Evolutionary conservation across 2,888 invertebrate species (phyloP), one percentile per base, ranked within the genome.

Genomic region (Acronicta alni): DNA sequence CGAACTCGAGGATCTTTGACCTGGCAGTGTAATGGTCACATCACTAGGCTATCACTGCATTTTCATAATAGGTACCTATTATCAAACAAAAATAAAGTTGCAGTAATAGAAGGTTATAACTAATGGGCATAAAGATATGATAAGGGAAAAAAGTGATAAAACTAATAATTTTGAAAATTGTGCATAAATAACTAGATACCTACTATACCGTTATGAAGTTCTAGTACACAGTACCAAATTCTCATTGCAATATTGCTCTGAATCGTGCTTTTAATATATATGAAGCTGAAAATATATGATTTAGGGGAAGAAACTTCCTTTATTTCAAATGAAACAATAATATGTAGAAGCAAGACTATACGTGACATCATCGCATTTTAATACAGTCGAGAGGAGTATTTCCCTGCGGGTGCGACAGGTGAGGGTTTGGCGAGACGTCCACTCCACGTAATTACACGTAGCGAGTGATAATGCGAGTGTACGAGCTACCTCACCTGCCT

Each of bases 391-490:
- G 61, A 58, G 60, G 72, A 61, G 67, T 77, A 81, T 83, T 83
- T 84, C 80, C 84, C 59, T 46, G 71, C 67, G 81, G 72, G 62
- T 54, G 61, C 52, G 55, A 54, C 39, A 48, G 62, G 23, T 17
- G n/a, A 61, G 46, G 37, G 49, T 51, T 55, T 20, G 41, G 56
- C 44, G 54, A 57, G 47, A 60, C 67, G 79, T 77, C 80, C 82
- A 83, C 81, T 85, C 68, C 72, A 62, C 67, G 77, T 85, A 84
- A 87, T 87, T 84, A 86, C 80, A 65, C 53, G 65, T 38, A 38
- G 55, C 67, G 72, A 78, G 76, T 70, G 67, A 63, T 67, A 75
- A 77, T 77, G 56, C 30, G 56, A 67, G 55, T 43, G 54, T 60
- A 66, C 66, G 52, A 62, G 41, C 38, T 61, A 52, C 44, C 52